Evolutionary conservation across 2,113 vertebrate species (phyloP).

Genomic region (Astur gentilis): DNA sequence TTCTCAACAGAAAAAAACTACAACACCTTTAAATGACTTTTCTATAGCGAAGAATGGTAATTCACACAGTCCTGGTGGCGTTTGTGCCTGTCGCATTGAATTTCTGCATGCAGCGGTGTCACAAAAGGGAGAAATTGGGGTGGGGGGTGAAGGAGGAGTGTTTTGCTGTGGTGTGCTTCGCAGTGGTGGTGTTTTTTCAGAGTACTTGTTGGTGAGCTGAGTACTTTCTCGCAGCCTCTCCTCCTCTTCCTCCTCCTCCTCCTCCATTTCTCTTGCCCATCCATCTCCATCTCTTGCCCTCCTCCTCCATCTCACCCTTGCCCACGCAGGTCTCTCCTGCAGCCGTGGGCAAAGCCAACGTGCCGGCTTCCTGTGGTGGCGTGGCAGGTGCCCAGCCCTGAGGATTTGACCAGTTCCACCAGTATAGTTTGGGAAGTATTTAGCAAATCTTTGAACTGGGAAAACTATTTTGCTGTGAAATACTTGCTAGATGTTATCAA

Average conservation of each 20-base stretch:
- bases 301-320: background rate
- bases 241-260: background rate
- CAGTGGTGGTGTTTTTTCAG: background rate
- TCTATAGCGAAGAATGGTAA: background rate
- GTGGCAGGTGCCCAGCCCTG: background rate
- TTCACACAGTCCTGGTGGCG: background rate
- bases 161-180: background rate
- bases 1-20: background rate
- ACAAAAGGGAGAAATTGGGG: background rate
- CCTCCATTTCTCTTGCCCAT: background rate
- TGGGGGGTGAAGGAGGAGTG: background rate
- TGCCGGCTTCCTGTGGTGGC: fast-evolving
- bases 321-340: background rate
- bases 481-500: background rate
- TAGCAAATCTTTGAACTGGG: background rate
- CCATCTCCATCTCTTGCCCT: background rate
- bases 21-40: background rate
- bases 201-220: background rate
- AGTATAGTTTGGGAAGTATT: background rate
- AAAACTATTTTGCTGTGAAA: background rate
- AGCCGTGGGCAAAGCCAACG: background rate
- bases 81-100: background rate
- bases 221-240: background rate
- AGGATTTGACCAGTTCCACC: background rate
- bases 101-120: background rate